A percentile compares a stretch with the other conserved stretches of the same genome.
Evolutionary conservation across 2,888 invertebrate species (phyloP).

Genomic region (Amblyteles armatorius): DNA sequence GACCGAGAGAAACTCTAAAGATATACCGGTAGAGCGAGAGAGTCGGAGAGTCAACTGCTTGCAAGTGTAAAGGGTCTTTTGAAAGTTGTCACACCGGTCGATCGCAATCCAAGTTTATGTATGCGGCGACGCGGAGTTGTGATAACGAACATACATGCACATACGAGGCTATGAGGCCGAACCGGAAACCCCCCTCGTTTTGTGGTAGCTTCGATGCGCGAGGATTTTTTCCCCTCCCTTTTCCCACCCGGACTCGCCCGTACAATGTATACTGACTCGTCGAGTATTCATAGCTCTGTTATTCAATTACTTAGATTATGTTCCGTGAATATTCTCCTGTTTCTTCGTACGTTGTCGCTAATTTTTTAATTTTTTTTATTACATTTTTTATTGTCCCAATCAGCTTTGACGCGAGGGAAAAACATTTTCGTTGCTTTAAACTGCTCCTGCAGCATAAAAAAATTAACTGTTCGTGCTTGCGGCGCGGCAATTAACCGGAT

Average conservation of each 20-base stretch:
- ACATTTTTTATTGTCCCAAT: background rate
- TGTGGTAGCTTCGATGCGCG: background rate
- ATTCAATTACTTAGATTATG: background rate
- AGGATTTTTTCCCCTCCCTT: background rate
- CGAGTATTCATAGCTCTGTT: background rate
- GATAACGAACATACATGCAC: constrained; percentile 21
- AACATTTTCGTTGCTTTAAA: background rate
- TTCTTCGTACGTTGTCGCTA: too few species aligned
- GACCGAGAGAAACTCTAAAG: too few species aligned
- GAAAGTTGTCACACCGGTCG: constrained; percentile 67
- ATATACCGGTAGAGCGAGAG: constrained; percentile 1
- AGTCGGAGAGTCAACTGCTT: constrained; percentile 15
- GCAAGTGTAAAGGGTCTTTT: constrained; percentile 60
- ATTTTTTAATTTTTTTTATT: background rate
- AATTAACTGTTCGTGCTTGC: background rate
- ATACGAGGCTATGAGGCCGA: background rate
- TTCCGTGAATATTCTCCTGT: background rate
- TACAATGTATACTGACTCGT: background rate
- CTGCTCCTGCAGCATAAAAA: background rate
- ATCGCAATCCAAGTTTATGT: constrained; percentile 26
- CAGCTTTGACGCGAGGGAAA: background rate
- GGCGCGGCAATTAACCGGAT: background rate
- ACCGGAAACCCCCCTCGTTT: background rate
- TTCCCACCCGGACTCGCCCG: background rate
- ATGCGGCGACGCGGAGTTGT: constrained; percentile 1